Base-by-base conservation (phyloP, 2,113 vertebrate genomes). In the Labeo catla region DNA sequence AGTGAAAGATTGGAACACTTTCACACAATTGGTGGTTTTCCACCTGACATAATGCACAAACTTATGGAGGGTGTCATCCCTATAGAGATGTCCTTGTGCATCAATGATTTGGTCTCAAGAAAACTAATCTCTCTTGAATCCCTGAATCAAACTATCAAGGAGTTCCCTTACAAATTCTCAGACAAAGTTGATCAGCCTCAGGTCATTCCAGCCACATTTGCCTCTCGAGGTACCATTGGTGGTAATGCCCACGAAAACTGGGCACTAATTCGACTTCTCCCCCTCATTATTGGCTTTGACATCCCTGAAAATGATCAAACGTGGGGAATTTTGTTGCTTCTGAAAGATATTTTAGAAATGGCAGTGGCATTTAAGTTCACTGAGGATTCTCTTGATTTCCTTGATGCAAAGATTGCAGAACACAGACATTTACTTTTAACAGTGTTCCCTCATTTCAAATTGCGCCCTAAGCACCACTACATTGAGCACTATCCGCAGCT, bases 381-480 rank as follows among this genome's bases (percentile, higher is more conserved):
- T 50, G 68, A 76, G 13, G 86, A 76, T 80, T 54, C 86, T 16
- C 21, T 87, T 23, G 45, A 87, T 16, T 76, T 76, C 1, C 70
- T 83, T 74, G 70, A 66, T 4, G 63, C 59, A 19, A 83, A 87
- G 61, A 21, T 87, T 5, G 49, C 70, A 76, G 79, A 82, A 8
- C 86, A 83, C 61, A 82, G 78, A 7, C 6, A 76, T 65, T 36
- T 83, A 7, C 43, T 87, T 80, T 59, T 63, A 12, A 28, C 23
- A 43, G 80, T 47, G 3, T 86, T 86, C 43, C 70, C 86, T 52
- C 2, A 65, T 65, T 86, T 81, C 9, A 82, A 10, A 81, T 65
- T 86, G 47, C 85, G 16, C 9, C 85, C 85, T 5, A 82, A 82
- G 39, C 85, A 86, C 12, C 34, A 79, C 5, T 85, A 16, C 34